Percentiles rank a stretch among this genome's conserved stretches.
phyloP scores from a whole-genome alignment of 2,888 invertebrate genomes.

The Drosophila parthenogenetica region DNA sequence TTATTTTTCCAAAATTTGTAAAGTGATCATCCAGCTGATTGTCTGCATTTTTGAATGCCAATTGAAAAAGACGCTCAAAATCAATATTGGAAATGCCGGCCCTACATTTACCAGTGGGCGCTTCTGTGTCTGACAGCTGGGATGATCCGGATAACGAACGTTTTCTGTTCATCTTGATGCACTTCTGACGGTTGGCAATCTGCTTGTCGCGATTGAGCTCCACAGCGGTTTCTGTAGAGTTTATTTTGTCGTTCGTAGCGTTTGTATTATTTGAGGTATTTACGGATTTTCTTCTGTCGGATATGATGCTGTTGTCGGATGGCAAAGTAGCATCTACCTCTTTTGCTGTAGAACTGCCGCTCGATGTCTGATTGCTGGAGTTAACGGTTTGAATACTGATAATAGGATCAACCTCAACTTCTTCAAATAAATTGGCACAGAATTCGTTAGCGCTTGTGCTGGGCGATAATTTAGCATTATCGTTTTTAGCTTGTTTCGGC shows the following conservation, averaged over 20 bases:
- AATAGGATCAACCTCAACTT: constrained; percentile 60
- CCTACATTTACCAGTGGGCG: constrained; percentile 74
- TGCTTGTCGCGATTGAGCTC: constrained; percentile 40
- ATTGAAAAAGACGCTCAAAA: constrained; percentile 81
- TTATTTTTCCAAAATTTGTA: constrained; percentile 83
- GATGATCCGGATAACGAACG: constrained; percentile 78
- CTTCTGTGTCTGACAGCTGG: constrained; percentile 72
- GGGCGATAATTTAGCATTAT: constrained; percentile 69
- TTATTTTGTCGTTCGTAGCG: constrained; percentile 35
- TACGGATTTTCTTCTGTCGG: constrained; percentile 60
- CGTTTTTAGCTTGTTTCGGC: constrained; percentile 64
- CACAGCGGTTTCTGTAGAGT: constrained; percentile 25
- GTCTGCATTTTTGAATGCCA: constrained; percentile 82
- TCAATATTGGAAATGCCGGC: constrained; percentile 81
- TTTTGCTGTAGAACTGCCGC: constrained; percentile 51
- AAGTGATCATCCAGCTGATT: constrained; percentile 81
- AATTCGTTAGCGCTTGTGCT: constrained; percentile 69
- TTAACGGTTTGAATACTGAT: constrained; percentile 67
- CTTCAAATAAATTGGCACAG: constrained; percentile 69
- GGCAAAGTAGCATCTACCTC: constrained; percentile 67
- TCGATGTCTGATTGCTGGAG: constrained; percentile 54
- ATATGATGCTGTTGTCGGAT: constrained; percentile 43
- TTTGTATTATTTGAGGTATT: constrained; percentile 33
- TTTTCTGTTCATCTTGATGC: constrained; percentile 61
- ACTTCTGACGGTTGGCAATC: constrained; percentile 28